Conservation (phyloP, 1,140 invertebrate genomes). For the Drosophila nasuta region DNA sequence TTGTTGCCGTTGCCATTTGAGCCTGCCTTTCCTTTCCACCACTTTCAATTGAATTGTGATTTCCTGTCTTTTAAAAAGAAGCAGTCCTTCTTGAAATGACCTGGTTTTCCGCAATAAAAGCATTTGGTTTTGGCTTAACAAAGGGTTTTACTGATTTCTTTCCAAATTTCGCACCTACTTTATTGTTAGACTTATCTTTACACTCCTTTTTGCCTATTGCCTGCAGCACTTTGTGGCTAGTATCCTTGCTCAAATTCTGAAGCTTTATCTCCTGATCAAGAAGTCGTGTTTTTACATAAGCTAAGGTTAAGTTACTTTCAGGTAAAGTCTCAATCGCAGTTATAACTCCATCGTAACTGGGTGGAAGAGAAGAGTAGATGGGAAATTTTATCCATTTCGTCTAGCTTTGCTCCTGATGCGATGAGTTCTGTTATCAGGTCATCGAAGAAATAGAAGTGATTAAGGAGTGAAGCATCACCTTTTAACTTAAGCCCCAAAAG, state of each 20-base stretch:
- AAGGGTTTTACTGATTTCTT: no score
- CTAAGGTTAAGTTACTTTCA: conserved; percentile 65
- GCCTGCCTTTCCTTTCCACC: conserved; percentile 17
- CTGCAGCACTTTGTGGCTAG: conserved; percentile 62
- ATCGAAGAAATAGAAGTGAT: conserved; percentile 83
- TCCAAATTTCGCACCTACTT: no score
- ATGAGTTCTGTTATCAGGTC: conserved; percentile 35
- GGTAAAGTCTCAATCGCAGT: conserved; percentile 84
- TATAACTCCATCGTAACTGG: conserved; percentile 74
- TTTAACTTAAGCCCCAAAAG: conserved; percentile 80
- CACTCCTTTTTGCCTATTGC: conserved; percentile 7
- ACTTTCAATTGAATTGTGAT: neutral
- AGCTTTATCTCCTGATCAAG: conserved; percentile 84
- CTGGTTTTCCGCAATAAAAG: no score
- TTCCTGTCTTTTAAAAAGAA: no score
- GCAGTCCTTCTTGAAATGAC: no score
- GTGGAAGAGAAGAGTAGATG: conserved; percentile 80
- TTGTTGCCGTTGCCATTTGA: no score
- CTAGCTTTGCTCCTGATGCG: conserved; percentile 79
- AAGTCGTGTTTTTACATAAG: conserved; percentile 82
- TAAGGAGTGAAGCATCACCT: conserved; percentile 67
- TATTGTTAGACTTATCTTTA: no score
- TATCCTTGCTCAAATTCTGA: conserved; percentile 57
- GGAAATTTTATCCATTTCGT: conserved; percentile 78
- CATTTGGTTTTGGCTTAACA: no score